Conservation (phyloP, 35 echinoderm and acorn worm species). For the Lytechinus pictus region DNA sequence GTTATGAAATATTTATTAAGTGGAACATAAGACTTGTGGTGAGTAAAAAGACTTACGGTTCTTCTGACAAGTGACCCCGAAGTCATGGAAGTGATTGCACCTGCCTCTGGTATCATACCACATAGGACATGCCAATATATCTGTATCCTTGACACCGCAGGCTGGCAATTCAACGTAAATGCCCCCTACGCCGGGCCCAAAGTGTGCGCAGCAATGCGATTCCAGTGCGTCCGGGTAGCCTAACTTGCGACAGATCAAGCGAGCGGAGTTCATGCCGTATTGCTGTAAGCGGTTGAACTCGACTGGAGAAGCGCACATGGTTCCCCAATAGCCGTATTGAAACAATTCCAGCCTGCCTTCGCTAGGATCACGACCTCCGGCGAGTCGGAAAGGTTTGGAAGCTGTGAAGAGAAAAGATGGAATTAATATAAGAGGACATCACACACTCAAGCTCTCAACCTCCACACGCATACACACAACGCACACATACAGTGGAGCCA, state of each 20-base stretch:
- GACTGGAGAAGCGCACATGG: not conserved
- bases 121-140: not conserved
- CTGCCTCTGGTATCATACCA: not conserved
- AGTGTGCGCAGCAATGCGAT: not conserved
- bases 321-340: not conserved
- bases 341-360: not conserved
- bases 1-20: too few relatives aligned
- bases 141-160: not conserved
- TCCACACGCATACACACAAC: too few relatives aligned
- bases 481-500: too few relatives aligned
- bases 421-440: not conserved
- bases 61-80: not conserved
- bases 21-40: too few relatives aligned
- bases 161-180: not conserved
- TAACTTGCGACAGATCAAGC: not conserved
- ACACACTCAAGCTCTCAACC: too few relatives aligned
- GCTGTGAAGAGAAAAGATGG: not conserved
- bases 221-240: not conserved
- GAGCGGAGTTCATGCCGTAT: not conserved
- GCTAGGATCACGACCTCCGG: not conserved
- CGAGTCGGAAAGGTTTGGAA: not conserved
- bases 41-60: not conserved
- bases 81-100: not conserved
- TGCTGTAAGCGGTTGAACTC: not conserved
- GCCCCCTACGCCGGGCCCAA: not conserved